Base-by-base conservation (phyloP, 2,888 invertebrate genomes). In the Clistopyga incitator region DNA sequence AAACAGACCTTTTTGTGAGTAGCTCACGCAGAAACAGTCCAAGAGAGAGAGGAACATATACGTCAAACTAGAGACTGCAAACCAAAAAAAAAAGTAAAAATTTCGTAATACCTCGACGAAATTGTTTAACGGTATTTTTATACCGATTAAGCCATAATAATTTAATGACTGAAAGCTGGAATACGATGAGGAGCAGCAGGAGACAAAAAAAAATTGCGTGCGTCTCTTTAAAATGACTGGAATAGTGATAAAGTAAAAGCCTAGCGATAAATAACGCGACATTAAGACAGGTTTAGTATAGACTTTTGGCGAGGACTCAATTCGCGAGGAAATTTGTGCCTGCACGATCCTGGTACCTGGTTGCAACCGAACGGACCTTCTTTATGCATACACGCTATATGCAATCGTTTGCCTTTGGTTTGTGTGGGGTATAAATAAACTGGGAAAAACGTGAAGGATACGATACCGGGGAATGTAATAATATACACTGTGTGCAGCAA, bases 331-430 rank as follows among this genome's bases (percentile, higher is more conserved):
- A 79, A 65, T 70, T 65, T 64, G 81, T 81, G 76, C 76, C 70
- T 78, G 61, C 78, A 70, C 78, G 78, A 78, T 70, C 70, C 78
- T 76, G 76, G 81, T 81, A 76, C 81, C 54, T 65, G 52, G 38
- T 54, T 76, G 81, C 76, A 76, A 76, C 70, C 76, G 42, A 71
- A 29, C 74, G 45, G 20, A 70, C 52, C 29, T 75, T 59, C 38
- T 23, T 29, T 65, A 72, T 79, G 47, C 42, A 65, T n/a, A n/a
- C 61, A 18, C 34, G 29, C 23, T 42, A 3, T 42, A 3, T 64
- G 59, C 20, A 75, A 71, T n/a, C n/a, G 64, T 76, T 65, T 56
- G 23, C 25, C 11, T n/a, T n/a, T 13, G 45, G 25, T 15, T 65
- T 45, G 6, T 59, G 45, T 59, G 45, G 23, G 23, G 45, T 72